These are phyloP conservation scores for Macrostomum lignano DNA, from an alignment of 1,140 invertebrate genomes.

Conservation along the genomic window DNA sequence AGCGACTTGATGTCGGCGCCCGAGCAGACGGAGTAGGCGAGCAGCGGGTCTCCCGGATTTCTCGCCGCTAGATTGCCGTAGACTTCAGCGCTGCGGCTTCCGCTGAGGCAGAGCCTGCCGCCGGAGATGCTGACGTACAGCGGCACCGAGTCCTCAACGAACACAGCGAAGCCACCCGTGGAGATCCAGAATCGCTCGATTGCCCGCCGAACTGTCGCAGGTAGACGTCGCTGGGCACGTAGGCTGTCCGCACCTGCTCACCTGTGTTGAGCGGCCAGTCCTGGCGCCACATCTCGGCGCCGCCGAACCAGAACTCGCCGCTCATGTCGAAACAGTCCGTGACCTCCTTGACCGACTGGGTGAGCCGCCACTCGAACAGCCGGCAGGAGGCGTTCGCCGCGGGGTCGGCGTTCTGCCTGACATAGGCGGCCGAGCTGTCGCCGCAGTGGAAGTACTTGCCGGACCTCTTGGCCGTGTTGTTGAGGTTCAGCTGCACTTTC, in stretches of 20 bases:
- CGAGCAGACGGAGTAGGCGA: no score
- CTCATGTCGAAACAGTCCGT: constrained; percentile 13
- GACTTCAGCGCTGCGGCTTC: constrained; percentile 5
- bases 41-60: no score
- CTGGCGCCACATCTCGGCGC: constrained; percentile 20
- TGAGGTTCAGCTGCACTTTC: no score
- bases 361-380: no score
- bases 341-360: no score
- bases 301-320: constrained; percentile 17
- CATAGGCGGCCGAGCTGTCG: no score
- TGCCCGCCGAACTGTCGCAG: constrained; percentile 2
- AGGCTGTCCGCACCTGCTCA: constrained; percentile 4
- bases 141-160: constrained; percentile 13
- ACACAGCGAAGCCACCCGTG: constrained; percentile 15
- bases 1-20: no score
- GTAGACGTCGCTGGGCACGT: not conserved
- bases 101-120: constrained; percentile 12
- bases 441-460: no score
- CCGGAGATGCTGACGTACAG: constrained; percentile 15
- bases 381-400: no score
- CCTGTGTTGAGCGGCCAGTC: constrained; percentile 25
- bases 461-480: no score
- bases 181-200: constrained; percentile 16
- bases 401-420: no score
- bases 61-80: constrained; percentile 3